Base-by-base conservation (phyloP, 2,888 invertebrate species). In the Seira ritae region DNA sequence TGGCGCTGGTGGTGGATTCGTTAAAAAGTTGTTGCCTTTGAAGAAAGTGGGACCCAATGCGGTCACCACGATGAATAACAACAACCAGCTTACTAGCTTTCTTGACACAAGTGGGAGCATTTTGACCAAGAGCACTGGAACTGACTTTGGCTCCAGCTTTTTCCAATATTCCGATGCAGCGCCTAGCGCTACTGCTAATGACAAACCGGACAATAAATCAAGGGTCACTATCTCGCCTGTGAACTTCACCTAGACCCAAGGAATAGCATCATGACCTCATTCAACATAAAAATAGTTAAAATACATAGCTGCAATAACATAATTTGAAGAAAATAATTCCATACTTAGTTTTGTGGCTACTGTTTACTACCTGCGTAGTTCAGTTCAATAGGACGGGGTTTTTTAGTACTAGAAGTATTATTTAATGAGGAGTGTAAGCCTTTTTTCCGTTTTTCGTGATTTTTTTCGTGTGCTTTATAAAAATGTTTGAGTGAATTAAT, bases 211-310 rank as follows among this genome's bases (percentile, higher is more conserved):
- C 8, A 31, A 31, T 31, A 31, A 31, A 31, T 8, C 2, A 8
- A 68, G 80, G 17, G 81, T 50, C 20, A 82, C 69, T 20, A 72
- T 76, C 24, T 76, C 81, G 15, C 67, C 67, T 42, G 76, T 82
- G n/a, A 82, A 76, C 19, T 67, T 82, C 24, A 66, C 71, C n/a
- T 77, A 76, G 66, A 19, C 10, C 4, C 10, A 15, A n/a, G n/a
- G n/a, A n/a, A n/a, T n/a, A n/a, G n/a, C n/a, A n/a, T n/a, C n/a
- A n/a, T 46, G 12, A 46, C 12, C 8, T 46, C 12, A 46, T 46
- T 46, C 46, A 10, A 12, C 12, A 12, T 46, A 8, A 46, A 8
- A 12, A 46, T 10, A 46, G 12, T 46, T n/a, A n/a, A n/a, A n/a
- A n/a, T n/a, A n/a, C n/a, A n/a, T n/a, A n/a, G n/a, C n/a, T n/a